Evolutionary conservation across 2,113 vertebrate species (phyloP).

Genomic region (Bambusicola thoracicus): DNA sequence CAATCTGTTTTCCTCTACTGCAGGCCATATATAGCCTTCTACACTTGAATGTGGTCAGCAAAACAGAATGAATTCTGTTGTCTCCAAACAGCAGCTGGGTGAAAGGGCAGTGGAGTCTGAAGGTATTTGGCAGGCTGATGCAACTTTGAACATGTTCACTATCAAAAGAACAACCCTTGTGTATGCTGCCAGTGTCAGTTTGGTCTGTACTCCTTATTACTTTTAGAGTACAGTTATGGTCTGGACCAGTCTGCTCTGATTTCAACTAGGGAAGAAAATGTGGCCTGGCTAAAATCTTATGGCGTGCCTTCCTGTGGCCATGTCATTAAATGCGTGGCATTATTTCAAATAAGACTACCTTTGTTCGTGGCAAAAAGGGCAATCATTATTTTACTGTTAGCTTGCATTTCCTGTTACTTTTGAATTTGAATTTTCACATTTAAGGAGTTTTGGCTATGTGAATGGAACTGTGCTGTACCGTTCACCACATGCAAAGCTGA

Average conservation of each 20-base stretch:
- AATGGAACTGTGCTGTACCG: neutral
- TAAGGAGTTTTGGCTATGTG: neutral
- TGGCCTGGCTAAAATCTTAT: neutral
- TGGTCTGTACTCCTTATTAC: neutral
- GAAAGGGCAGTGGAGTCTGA: conserved; percentile 2
- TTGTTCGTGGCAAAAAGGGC: neutral
- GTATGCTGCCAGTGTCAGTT: neutral
- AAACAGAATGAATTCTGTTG: conserved; percentile 11
- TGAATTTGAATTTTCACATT: neutral
- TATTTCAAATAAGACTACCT: neutral
- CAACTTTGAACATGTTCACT: neutral
- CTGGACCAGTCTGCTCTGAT: neutral
- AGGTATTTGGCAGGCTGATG: neutral
- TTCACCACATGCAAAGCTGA: neutral
- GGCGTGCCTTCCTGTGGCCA: neutral
- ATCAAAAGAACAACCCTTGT: neutral
- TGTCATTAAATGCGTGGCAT: neutral
- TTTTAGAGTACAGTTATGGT: neutral
- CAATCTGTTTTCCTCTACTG: neutral
- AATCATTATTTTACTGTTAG: neutral
- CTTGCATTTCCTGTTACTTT: neutral
- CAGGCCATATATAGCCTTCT: conserved; percentile 6
- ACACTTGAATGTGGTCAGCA: conserved; percentile 27
- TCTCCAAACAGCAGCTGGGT: neutral
- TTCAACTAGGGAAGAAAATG: neutral